Percentiles rank a stretch among this genome's conserved stretches.
Evolutionary conservation across 2,888 invertebrate species (phyloP).

Genomic region (Minunthozetes semirufus): DNA sequence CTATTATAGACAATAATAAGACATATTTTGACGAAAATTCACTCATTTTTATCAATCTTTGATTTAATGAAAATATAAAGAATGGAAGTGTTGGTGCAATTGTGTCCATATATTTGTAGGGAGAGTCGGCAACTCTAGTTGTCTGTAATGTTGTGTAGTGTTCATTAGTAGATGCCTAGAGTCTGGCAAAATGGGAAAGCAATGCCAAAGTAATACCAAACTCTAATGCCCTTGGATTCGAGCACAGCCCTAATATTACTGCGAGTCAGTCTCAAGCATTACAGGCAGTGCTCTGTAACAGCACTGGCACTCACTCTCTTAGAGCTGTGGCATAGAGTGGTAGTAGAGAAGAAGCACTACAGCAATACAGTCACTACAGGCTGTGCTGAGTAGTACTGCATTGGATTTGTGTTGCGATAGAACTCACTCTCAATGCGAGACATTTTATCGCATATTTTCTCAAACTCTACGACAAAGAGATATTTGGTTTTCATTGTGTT

Average conservation of each 20-base stretch:
- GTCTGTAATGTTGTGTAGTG: background rate
- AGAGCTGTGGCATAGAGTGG: background rate
- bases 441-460: slow-evolving; percentile 27
- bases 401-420: background rate
- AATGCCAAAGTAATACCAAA: slow-evolving; percentile 29
- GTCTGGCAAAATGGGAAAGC: background rate
- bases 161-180: no score
- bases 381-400: background rate
- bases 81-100: background rate
- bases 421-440: slow-evolving; percentile 23
- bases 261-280: background rate
- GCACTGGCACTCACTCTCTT: background rate
- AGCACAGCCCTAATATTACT: slow-evolving; percentile 5
- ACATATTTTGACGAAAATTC: no score
- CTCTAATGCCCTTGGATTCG: slow-evolving; percentile 27
- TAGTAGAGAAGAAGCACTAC: background rate
- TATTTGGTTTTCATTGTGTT: slow-evolving; percentile 13
- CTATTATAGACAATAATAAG: no score
- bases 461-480: slow-evolving; percentile 20
- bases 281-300: background rate
- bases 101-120: background rate
- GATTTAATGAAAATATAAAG: no score
- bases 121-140: background rate
- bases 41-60: no score
- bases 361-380: background rate